Evolutionary conservation across 2,113 vertebrate genomes (phyloP).

Genomic region (Carollia perspicillata): DNA sequence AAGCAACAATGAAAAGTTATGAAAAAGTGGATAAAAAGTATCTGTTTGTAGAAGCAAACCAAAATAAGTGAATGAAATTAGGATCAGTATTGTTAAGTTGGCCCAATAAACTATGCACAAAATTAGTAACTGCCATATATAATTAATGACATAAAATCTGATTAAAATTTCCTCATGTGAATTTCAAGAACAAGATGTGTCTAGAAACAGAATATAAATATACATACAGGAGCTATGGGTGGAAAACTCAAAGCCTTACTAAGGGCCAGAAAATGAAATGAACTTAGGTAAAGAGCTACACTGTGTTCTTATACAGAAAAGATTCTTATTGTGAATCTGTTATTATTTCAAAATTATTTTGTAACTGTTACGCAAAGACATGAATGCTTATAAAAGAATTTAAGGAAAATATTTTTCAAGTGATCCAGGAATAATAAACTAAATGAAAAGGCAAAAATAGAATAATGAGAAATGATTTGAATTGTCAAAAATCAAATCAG

Average conservation of each 20-base stretch:
- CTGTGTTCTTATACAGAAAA: background rate
- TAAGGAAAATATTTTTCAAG: background rate
- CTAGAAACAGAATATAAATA: background rate
- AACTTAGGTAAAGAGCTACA: background rate
- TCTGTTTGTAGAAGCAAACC: background rate
- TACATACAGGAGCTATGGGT: background rate
- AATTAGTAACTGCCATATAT: background rate
- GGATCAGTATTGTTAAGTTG: background rate
- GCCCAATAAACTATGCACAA: background rate
- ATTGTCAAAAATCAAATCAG: background rate
- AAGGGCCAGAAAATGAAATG: background rate
- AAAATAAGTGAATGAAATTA: background rate
- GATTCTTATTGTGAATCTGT: background rate
- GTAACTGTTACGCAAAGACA: background rate
- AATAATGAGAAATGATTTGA: background rate
- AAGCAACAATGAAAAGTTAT: background rate
- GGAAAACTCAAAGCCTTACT: background rate
- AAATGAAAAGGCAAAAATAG: background rate
- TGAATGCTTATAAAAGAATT: background rate
- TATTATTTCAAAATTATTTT: background rate
- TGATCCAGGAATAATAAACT: background rate
- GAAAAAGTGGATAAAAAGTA: background rate
- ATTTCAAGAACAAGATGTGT: background rate
- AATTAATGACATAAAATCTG: background rate
- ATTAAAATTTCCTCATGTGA: background rate